Conservation (phyloP, 2,888 invertebrate species). For the Strigamia maritima region DNA sequence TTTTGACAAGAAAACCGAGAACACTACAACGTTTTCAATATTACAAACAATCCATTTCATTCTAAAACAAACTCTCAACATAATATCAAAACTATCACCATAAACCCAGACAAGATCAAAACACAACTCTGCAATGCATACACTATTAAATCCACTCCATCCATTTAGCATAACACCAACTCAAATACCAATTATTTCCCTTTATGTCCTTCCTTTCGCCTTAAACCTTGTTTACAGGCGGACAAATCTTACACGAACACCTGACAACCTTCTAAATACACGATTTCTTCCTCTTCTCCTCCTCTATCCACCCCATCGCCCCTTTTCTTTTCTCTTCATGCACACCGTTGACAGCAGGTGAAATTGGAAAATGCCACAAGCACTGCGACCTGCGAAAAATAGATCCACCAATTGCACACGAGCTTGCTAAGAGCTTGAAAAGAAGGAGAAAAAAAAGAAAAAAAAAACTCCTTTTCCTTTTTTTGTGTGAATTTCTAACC, state of each 20-base stretch:
- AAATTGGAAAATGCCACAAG: constrained; percentile 22
- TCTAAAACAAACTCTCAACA: no score
- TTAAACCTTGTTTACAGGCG: neutral
- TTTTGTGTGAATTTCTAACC: constrained; percentile 15
- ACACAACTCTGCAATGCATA: no score
- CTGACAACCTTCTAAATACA: constrained; percentile 11
- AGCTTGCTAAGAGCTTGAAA: neutral
- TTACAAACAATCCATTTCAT: no score
- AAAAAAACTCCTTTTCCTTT: neutral
- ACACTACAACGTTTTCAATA: no score
- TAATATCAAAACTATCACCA: no score
- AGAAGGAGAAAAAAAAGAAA: neutral
- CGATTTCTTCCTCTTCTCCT: neutral
- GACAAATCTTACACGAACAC: constrained; percentile 7
- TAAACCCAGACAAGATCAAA: no score
- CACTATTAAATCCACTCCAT: no score
- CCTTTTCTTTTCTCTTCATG: neutral
- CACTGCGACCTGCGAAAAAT: constrained; percentile 7
- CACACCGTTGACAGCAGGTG: constrained; percentile 12
- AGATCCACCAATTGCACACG: neutral
- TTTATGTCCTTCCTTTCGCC: neutral
- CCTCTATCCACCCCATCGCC: neutral
- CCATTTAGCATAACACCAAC: no score
- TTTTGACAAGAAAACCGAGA: no score
- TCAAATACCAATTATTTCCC: neutral